Percentiles rank a stretch among this genome's conserved stretches.
These are phyloP conservation scores for Andrena chrysosceles DNA, from an alignment of 2,888 invertebrate species.

Conservation along the genomic window DNA sequence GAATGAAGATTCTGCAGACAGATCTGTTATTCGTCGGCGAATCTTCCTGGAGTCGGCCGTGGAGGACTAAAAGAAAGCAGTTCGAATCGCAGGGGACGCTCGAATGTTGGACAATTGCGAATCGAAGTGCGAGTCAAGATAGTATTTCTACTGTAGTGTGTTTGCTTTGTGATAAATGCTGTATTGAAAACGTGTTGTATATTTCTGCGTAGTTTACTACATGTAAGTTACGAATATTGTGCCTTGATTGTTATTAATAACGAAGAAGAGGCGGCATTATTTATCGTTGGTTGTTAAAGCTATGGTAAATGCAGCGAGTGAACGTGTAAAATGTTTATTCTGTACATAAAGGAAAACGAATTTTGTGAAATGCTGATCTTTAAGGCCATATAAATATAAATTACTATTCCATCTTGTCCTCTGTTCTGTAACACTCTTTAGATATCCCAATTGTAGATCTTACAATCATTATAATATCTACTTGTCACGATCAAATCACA, in stretches of 20 bases:
- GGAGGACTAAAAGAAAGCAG: constrained; percentile 33
- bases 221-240: background rate
- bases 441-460: background rate
- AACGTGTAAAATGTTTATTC: constrained; percentile 4
- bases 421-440: background rate
- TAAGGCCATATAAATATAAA: constrained; percentile 45
- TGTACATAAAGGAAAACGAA: constrained; percentile 24
- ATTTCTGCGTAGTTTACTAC: background rate
- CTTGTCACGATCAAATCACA: background rate
- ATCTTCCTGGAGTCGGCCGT: constrained; percentile 9
- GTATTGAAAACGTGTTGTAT: background rate
- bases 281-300: background rate
- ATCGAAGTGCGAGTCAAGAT: constrained; percentile 1
- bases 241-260: background rate
- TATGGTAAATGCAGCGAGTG: background rate
- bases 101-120: constrained; percentile 8
- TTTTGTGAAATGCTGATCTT: constrained; percentile 13
- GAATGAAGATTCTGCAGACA: constrained; percentile 1
- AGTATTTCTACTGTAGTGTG: background rate
- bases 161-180: constrained; percentile 39
- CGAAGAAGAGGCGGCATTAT: background rate
- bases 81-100: constrained; percentile 14
- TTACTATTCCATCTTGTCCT: background rate
- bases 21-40: background rate
- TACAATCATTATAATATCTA: constrained; percentile 3